These are phyloP conservation scores for Xanthia togata DNA, from an alignment of 2,888 invertebrate species.

Conservation along the genomic window DNA sequence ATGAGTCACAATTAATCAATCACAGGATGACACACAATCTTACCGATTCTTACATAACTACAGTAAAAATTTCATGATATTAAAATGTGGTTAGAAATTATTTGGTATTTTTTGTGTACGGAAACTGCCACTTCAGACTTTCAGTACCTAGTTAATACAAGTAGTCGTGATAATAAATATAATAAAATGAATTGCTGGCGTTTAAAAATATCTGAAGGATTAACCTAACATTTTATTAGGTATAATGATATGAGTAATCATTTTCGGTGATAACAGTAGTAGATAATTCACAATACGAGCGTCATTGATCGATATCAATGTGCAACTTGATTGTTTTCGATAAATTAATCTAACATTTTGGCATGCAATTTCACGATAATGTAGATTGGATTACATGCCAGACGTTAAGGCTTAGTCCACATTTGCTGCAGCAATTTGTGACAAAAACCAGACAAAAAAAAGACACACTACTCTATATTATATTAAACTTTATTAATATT, in stretches of 20 bases:
- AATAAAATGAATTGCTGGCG: conserved; percentile 1
- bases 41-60: no score
- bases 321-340: conserved; percentile 9
- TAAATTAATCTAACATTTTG: conserved; percentile 13
- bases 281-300: background rate
- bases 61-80: background rate
- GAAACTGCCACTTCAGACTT: background rate
- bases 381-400: background rate
- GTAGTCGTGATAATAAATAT: conserved; percentile 7
- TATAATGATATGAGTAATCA: conserved; percentile 13
- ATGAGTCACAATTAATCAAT: background rate
- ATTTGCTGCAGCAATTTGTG: background rate
- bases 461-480: no score
- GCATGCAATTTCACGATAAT: background rate
- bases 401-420: background rate
- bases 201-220: background rate
- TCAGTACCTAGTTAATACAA: conserved; percentile 12
- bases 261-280: conserved; percentile 16
- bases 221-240: background rate
- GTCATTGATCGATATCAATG: conserved; percentile 34
- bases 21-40: no score
- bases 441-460: background rate
- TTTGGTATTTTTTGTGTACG: background rate
- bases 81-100: background rate
- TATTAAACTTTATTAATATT: no score